These are phyloP conservation scores for Clupea harengus DNA, from an alignment of 2,113 vertebrate species.

Conservation along the genomic window DNA sequence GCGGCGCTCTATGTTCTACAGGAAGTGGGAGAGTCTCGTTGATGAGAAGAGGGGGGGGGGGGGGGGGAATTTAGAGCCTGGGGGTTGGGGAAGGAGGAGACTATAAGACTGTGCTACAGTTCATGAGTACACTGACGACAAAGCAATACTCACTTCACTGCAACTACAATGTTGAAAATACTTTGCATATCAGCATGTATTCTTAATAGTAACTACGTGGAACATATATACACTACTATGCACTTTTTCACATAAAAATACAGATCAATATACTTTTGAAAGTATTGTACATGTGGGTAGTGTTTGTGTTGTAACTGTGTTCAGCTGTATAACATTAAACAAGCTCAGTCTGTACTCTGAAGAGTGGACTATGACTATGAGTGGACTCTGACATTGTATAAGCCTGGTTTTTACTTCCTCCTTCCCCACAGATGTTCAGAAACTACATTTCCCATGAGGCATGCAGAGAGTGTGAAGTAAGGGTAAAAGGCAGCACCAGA, in stretches of 20 bases:
- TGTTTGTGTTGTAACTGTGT: background rate
- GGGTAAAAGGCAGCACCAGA: background rate
- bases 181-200: background rate
- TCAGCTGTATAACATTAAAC: background rate
- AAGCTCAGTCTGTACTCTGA: background rate
- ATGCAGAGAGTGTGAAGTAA: conserved; percentile 53
- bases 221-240: background rate
- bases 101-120: background rate
- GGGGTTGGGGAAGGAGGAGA: conserved; percentile 31
- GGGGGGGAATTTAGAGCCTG: background rate
- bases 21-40: background rate
- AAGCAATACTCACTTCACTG: too few relatives aligned
- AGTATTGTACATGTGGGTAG: background rate
- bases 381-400: background rate
- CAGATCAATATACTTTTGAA: background rate
- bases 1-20: background rate
- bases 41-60: conserved; percentile 10
- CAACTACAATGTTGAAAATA: background rate
- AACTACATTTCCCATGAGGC: conserved; percentile 48
- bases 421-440: conserved; percentile 31
- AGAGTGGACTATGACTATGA: background rate
- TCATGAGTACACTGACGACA: background rate
- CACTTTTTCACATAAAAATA: background rate
- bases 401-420: conserved; percentile 28
- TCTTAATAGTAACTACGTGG: background rate